Base-by-base conservation (phyloP, 2,113 vertebrate genomes). In the Rhabdomys dilectus region DNA sequence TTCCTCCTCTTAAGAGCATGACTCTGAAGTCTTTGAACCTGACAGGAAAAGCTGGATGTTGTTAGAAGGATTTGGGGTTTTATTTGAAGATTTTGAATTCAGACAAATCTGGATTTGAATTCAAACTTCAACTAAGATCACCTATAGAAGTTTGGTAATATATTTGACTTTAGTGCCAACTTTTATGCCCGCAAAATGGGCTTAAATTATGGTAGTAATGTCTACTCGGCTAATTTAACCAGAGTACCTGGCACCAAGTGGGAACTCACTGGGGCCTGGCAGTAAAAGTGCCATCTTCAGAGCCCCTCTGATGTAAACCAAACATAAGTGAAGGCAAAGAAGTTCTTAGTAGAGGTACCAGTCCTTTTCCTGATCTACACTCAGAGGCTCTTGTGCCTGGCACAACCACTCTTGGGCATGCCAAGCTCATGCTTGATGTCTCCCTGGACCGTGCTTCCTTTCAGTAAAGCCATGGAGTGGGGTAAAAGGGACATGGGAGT, bases 41-140 rank as follows among this genome's bases (percentile, higher is more conserved):
- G 84, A 48, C 93, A 84, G 64, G 56, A 62, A 45, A 72, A 56
- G 8, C 17, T 29, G 2, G 22, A 24, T 81, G 9, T 19, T 66
- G 45, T 60, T 42, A 73, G 70, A 76, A 56, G 88, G 58, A 76
- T 72, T 96, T 77, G 64, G 78, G 58, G 70, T 77, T 96, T 89
- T 81, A 70, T 64, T n/a, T 75, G 91, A 86, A 86, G 21, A 3
- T 17, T 90, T 93, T 90, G 13, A 26, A 85, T 21, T 90, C 17
- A 70, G 56, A 80, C 5, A 60, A 91, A 78, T 90, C 78, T 78
- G 6, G 21, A 1, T 81, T 85, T 94, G 76, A 92, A 80, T 87
- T 89, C 34, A n/a, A 88, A 88, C 51, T 60, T 22, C 16, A 66
- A 34, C 60, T 82, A 53, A 68, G 70, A 45, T 45, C 39, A 36